Evolutionary conservation across 2,888 invertebrate genomes (phyloP).

Genomic region (Pollenia griseotomentosa): DNA sequence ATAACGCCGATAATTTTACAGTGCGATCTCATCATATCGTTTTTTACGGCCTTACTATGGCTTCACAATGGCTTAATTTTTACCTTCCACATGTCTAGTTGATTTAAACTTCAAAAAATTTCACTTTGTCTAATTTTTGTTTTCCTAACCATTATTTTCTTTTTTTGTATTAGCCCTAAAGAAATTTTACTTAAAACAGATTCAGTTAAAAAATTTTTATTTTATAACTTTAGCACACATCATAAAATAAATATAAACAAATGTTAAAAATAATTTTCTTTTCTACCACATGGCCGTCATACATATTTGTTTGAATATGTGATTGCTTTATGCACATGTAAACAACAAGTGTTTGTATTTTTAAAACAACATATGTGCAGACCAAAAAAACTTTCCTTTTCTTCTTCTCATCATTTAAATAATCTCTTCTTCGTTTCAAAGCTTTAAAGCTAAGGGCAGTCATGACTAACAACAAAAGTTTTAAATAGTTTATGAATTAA

Average conservation of each 20-base stretch:
- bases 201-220: too few relatives aligned
- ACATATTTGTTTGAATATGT: slow-evolving; percentile 1
- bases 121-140: neutral
- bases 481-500: slow-evolving; percentile 13
- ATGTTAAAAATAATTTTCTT: slow-evolving; percentile 11
- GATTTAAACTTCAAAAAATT: neutral
- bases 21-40: too few relatives aligned
- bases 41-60: too few relatives aligned
- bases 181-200: too few relatives aligned
- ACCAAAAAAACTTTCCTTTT: neutral
- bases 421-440: slow-evolving; percentile 1
- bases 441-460: slow-evolving; percentile 5
- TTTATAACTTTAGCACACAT: too few relatives aligned
- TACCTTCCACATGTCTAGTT: neutral
- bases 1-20: too few relatives aligned
- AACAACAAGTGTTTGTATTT: slow-evolving; percentile 45
- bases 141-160: too few relatives aligned
- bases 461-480: slow-evolving; percentile 5
- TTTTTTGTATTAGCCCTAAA: too few relatives aligned
- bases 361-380: neutral
- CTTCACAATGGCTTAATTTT: too few relatives aligned
- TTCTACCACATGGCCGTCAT: slow-evolving; percentile 39
- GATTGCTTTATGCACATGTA: neutral
- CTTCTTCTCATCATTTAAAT: neutral
- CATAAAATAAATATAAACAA: neutral